Evolutionary conservation across 2,888 invertebrate species (phyloP), one percentile per base, ranked within the genome.

Genomic region (Tipula confusa): DNA sequence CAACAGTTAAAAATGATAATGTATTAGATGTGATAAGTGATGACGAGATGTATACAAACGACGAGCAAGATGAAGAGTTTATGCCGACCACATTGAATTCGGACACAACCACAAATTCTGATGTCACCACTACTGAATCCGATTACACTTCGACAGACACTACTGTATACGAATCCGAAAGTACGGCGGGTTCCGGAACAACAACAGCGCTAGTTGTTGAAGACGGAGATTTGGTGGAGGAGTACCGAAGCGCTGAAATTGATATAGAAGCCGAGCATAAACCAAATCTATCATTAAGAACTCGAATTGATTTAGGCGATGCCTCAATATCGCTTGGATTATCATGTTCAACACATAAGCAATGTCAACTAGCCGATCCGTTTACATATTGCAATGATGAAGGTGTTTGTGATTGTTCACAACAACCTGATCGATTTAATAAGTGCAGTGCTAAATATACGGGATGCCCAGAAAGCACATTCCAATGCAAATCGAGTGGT

Each of bases 391-490:
- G 97, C 88, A 89, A 90, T 92, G 83, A 85, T 29, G 86, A 86
- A 1, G 88, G 88, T 15, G 88, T 91, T 84, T 97, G 97, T 87
- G 96, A 97, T 87, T 97, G 97, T 88, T 90, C 92, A 9, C 89
- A 91, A 85, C 90, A 91, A 82, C 91, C 90, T 13, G 93, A 93
- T 85, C 91, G 91, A 29, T 93, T 93, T 81, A 91, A 91, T 15
- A 90, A 91, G 36, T 96, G 97, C 89, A 92, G 93, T 18, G 95
- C 95, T 0, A 90, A 92, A 82, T 93, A 92, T 86, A 92, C 93
- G 83, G 97, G 96, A 79, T 97, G 97, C 88, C 92, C 95, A 85
- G 92, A 94, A 15, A 95, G 96, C 84, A 97, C 97, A 15, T 97
- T 97, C 89, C 95, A 95, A 83, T 97, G 97, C 88, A 94, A 94